These are phyloP conservation scores for Cnemophilus loriae DNA, from an alignment of 2,113 vertebrate genomes.

Conservation along the genomic window DNA sequence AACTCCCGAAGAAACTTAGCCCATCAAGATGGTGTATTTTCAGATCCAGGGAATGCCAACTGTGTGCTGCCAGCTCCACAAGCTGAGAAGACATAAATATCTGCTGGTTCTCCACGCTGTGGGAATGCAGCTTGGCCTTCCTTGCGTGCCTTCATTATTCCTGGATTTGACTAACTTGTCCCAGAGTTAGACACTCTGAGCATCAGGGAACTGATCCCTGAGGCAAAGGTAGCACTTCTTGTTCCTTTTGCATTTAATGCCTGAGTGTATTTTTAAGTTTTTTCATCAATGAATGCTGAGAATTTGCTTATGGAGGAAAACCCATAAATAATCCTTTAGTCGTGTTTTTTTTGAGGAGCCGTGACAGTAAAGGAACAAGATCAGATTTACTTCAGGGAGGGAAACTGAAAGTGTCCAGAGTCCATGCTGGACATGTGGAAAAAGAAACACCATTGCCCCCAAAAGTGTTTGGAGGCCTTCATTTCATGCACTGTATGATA, in stretches of 20 bases:
- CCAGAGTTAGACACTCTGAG: not conserved
- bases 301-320: not conserved
- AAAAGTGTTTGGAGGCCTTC: not conserved
- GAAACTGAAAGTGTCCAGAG: not conserved
- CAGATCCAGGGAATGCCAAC: accelerated
- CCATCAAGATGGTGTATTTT: not conserved
- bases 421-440: not conserved
- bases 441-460: not conserved
- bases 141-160: not conserved
- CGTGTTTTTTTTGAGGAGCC: not conserved
- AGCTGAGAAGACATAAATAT: not conserved
- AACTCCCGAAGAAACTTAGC: not conserved
- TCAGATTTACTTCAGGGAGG: not conserved
- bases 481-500: not conserved
- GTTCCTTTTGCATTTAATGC: not conserved
- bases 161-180: not conserved
- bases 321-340: not conserved
- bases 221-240: not conserved
- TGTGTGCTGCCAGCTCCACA: not conserved
- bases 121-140: not conserved
- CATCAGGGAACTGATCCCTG: not conserved
- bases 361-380: not conserved
- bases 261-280: not conserved
- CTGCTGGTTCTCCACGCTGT: not conserved
- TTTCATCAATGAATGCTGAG: not conserved